These are phyloP conservation scores for Drosophila pseudoobscura DNA, from an alignment of 1,140 invertebrate genomes.

Conservation along the genomic window DNA sequence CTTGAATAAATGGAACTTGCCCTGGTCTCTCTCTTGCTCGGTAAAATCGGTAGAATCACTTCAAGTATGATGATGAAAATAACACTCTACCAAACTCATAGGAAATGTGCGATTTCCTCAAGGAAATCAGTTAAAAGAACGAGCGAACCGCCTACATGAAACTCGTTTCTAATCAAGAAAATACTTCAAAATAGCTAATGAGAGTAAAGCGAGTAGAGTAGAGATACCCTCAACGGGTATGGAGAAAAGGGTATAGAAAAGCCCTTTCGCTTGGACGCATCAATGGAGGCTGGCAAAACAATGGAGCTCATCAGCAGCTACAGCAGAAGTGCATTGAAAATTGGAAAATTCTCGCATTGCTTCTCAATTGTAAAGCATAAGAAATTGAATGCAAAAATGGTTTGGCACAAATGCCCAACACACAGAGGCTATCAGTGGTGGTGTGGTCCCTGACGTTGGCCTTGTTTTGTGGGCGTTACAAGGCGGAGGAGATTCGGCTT, in stretches of 20 bases:
- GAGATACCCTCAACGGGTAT: constrained; percentile 23
- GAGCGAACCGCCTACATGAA: too few relatives aligned
- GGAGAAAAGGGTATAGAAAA: background rate
- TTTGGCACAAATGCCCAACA: constrained; percentile 21
- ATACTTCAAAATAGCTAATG: too few relatives aligned
- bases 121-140: too few relatives aligned
- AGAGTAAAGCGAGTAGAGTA: background rate
- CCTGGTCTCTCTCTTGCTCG: constrained; percentile 2
- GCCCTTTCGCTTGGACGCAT: background rate
- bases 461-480: constrained; percentile 16
- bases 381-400: constrained; percentile 50
- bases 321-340: constrained; percentile 64
- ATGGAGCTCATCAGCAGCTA: constrained; percentile 73
- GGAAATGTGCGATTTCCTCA: too few relatives aligned
- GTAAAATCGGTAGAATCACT: constrained; percentile 5
- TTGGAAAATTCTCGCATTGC: constrained; percentile 57
- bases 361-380: constrained; percentile 38
- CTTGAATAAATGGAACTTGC: background rate
- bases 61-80: too few relatives aligned
- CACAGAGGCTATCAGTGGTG: constrained; percentile 16
- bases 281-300: constrained; percentile 49
- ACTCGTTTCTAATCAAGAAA: too few relatives aligned
- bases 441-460: constrained; percentile 25
- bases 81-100: constrained; percentile 8
- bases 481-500: background rate